Evolutionary conservation across 2,888 invertebrate species (phyloP).

Genomic region (Ectobius pallidus): DNA sequence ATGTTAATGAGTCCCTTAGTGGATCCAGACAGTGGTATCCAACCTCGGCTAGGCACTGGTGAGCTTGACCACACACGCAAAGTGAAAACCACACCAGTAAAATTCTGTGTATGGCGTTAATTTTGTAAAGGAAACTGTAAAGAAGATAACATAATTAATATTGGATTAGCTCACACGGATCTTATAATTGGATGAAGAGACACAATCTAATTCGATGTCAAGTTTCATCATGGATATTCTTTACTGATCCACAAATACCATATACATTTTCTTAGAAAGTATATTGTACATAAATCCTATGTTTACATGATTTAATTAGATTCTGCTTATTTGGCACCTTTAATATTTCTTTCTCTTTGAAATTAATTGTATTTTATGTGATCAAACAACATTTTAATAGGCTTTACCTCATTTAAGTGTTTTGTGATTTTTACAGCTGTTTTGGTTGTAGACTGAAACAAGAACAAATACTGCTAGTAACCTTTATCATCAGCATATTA

Average conservation of each 20-base stretch:
- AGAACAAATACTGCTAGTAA: neutral
- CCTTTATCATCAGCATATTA: neutral
- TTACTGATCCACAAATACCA: neutral
- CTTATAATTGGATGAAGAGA: conserved; percentile 11
- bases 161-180: conserved; percentile 5
- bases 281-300: conserved; percentile 22
- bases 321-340: conserved; percentile 18
- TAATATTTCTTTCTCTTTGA: conserved; percentile 12
- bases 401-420: neutral
- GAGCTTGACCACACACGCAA: neutral
- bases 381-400: conserved; percentile 16
- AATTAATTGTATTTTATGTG: conserved; percentile 22
- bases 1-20: neutral
- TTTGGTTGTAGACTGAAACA: conserved; percentile 8
- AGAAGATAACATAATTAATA: conserved; percentile 2
- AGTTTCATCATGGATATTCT: conserved; percentile 4
- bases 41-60: neutral
- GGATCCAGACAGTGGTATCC: neutral
- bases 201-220: conserved; percentile 19
- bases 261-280: conserved; percentile 19
- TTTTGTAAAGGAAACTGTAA: conserved; percentile 16
- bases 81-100: neutral
- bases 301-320: conserved; percentile 28
- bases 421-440: neutral
- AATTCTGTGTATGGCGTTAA: conserved; percentile 13